These are phyloP conservation scores for Dendrocincla fuliginosa DNA, from an alignment of 2,797 vertebrate species.

Conservation along the genomic window DNA sequence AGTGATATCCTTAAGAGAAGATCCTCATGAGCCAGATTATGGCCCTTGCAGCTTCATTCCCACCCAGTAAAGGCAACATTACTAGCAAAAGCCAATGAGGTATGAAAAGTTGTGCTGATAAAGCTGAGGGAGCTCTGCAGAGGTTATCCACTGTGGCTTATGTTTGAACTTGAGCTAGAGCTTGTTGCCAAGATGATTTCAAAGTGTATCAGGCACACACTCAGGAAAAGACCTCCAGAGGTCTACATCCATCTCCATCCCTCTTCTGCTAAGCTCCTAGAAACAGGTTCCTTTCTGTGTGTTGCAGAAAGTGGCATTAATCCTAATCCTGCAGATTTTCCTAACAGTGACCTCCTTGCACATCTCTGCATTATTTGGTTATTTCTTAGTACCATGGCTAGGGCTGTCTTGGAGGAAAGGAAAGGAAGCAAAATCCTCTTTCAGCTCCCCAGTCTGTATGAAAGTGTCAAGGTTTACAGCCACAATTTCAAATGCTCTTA, in stretches of 20 bases:
- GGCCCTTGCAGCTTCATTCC: neutral
- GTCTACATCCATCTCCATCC: neutral
- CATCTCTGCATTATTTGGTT: neutral
- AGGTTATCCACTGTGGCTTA: neutral
- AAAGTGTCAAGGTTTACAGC: slow-evolving; percentile 73
- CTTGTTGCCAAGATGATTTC: slow-evolving; percentile 19
- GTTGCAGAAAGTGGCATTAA: neutral
- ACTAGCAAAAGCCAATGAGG: neutral
- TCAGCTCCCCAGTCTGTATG: slow-evolving; percentile 10
- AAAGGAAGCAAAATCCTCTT: slow-evolving; percentile 10
- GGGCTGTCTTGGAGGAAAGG: neutral
- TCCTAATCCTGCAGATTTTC: neutral
- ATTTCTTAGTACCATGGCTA: neutral
- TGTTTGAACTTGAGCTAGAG: neutral
- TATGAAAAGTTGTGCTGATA: slow-evolving; percentile 16
- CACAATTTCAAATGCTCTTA: slow-evolving; percentile 72
- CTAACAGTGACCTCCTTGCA: neutral
- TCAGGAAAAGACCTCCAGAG: neutral
- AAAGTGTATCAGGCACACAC: neutral
- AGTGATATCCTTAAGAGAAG: neutral
- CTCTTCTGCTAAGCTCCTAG: neutral
- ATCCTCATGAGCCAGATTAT: slow-evolving; percentile 5
- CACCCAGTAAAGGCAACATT: neutral
- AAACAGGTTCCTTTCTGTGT: neutral
- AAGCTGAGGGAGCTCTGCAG: slow-evolving; percentile 10